A percentile compares a stretch with the other conserved stretches of the same genome.
These are phyloP conservation scores for Elaphurus davidianus DNA, from an alignment of 2,113 vertebrate species.

Conservation along the genomic window DNA sequence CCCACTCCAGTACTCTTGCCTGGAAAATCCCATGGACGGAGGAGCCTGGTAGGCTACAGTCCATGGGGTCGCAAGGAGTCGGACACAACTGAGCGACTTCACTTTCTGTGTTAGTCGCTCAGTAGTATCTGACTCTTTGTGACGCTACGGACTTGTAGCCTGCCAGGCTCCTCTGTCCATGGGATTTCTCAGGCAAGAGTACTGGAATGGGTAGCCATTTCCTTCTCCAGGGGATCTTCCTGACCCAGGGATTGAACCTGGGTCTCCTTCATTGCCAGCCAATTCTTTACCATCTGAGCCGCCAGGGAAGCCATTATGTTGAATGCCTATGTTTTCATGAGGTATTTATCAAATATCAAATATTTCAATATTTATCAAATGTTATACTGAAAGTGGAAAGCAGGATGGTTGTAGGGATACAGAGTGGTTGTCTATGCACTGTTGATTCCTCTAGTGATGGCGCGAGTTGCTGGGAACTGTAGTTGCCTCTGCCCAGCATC, in stretches of 20 bases:
- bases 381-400: not conserved
- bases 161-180: not conserved
- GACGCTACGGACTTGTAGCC: not conserved
- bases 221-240: not conserved
- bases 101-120: not conserved
- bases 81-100: too few species aligned
- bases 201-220: not conserved
- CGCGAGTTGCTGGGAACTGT: not conserved
- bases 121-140: not conserved
- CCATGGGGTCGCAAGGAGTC: too few species aligned
- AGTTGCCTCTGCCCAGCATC: not conserved
- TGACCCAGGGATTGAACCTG: accelerated
- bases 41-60: too few species aligned
- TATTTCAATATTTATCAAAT: not conserved
- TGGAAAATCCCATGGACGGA: too few species aligned
- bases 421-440: not conserved
- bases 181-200: not conserved
- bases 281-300: not conserved
- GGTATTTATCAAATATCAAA: not conserved
- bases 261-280: not conserved
- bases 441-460: not conserved
- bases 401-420: not conserved
- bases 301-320: not conserved
- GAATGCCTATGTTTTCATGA: not conserved
- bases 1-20: too few species aligned